Evolutionary conservation across 2,888 invertebrate genomes (phyloP).

Genomic region (Erebia epiphron): DNA sequence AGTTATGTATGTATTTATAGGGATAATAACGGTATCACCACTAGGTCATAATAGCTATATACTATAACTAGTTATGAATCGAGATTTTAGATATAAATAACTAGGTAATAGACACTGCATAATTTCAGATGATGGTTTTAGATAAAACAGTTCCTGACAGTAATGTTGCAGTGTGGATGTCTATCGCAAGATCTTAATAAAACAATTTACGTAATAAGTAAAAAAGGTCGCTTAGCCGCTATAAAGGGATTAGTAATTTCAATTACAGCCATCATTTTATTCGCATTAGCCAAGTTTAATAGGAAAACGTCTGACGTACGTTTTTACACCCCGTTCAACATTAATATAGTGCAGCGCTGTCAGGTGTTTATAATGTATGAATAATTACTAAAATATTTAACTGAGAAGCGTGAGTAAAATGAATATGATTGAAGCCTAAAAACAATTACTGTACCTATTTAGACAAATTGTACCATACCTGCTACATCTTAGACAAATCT

Average conservation of each 20-base stretch:
- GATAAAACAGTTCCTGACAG: slow-evolving; percentile 6
- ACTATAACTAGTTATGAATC: neutral
- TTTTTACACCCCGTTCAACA: slow-evolving; percentile 13
- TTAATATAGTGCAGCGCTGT: slow-evolving; percentile 11
- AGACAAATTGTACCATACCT: too few species aligned
- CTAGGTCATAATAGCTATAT: neutral
- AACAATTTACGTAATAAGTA: slow-evolving; percentile 45
- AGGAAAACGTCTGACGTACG: slow-evolving; percentile 55
- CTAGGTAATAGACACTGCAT: neutral
- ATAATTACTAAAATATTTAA: too few species aligned
- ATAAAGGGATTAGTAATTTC: slow-evolving; percentile 64
- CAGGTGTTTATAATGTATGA: too few species aligned
- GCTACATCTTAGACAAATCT: too few species aligned
- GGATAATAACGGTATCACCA: neutral
- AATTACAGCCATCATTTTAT: slow-evolving; percentile 68
- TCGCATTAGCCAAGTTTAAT: slow-evolving; percentile 66
- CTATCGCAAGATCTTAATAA: slow-evolving; percentile 41
- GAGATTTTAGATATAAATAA: neutral
- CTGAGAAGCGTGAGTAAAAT: too few species aligned
- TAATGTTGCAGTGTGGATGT: slow-evolving; percentile 15
- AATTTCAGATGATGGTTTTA: neutral
- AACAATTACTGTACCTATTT: too few species aligned
- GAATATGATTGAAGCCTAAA: too few species aligned
- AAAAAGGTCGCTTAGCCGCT: slow-evolving; percentile 61
- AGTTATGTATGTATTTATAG: too few species aligned